Conservation (phyloP, 2,113 vertebrate species). For the Tamias sibiricus region DNA sequence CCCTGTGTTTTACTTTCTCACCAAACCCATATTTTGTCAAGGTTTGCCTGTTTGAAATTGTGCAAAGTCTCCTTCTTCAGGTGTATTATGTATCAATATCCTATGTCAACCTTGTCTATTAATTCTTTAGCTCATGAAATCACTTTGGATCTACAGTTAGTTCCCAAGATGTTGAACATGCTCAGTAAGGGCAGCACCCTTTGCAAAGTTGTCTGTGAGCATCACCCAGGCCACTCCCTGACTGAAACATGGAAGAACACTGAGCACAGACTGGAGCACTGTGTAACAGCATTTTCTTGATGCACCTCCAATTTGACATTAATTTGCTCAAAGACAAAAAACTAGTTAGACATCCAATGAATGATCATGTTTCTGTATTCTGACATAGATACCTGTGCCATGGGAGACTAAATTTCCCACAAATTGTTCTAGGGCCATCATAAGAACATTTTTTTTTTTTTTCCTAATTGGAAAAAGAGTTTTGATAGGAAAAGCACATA, state of each 20-base stretch:
- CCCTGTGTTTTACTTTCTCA: background rate
- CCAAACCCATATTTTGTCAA: background rate
- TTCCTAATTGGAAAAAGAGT: background rate
- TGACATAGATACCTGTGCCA: background rate
- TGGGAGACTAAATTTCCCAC: background rate
- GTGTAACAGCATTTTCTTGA: background rate
- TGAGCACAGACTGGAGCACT: background rate
- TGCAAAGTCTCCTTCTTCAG: background rate
- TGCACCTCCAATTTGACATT: background rate
- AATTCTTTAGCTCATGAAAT: constrained; percentile 11
- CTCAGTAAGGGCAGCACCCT: background rate
- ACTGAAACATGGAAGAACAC: background rate
- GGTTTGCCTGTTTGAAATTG: background rate
- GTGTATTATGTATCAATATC: background rate
- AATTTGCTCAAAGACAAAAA: constrained; percentile 20
- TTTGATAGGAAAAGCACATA: background rate
- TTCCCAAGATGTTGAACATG: background rate
- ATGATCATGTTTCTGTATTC: background rate
- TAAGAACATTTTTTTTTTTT: background rate
- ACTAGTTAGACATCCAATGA: background rate
- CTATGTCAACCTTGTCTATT: background rate
- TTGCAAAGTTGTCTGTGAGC: background rate
- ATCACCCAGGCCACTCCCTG: background rate
- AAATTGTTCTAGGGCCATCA: background rate
- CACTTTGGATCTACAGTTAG: background rate